Evolutionary conservation across 2,113 vertebrate species (phyloP).

Genomic region (Eclectus roratus): DNA sequence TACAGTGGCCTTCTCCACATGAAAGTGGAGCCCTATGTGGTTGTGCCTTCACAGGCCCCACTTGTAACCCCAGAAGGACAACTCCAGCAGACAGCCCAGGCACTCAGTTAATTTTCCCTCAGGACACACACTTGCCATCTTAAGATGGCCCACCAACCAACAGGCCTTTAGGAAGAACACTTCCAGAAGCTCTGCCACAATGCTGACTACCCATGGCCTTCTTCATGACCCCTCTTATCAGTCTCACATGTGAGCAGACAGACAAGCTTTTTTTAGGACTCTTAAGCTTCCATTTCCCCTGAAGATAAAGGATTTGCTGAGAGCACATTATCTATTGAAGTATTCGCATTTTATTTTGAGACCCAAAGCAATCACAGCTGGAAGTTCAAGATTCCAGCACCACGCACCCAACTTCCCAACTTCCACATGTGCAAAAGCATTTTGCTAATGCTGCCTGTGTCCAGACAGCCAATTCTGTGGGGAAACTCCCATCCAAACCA

Average conservation of each 20-base stretch:
- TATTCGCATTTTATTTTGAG: not conserved
- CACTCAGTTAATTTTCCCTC: rapidly evolving
- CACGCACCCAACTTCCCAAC: rapidly evolving
- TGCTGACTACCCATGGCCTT: not conserved
- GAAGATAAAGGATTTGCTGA: not conserved
- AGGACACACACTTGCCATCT: not conserved
- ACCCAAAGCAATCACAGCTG: not conserved
- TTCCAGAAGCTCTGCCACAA: not conserved
- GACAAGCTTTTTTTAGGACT: not conserved
- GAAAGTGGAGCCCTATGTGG: too few relatives aligned
- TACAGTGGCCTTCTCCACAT: not conserved
- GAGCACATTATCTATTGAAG: not conserved
- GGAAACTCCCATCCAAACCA: not conserved
- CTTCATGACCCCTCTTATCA: not conserved
- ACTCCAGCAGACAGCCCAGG: not conserved
- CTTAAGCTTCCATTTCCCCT: not conserved
- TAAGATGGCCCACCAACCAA: not conserved
- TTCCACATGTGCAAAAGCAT: not conserved
- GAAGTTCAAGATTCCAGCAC: not conserved
- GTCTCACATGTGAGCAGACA: not conserved
- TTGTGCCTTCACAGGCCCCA: not conserved
- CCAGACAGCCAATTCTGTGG: not conserved
- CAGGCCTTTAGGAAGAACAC: not conserved
- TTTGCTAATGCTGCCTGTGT: not conserved
- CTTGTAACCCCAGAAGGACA: not conserved